Conservation (phyloP, 2,888 invertebrate species). For the Xylota sylvarum region DNA sequence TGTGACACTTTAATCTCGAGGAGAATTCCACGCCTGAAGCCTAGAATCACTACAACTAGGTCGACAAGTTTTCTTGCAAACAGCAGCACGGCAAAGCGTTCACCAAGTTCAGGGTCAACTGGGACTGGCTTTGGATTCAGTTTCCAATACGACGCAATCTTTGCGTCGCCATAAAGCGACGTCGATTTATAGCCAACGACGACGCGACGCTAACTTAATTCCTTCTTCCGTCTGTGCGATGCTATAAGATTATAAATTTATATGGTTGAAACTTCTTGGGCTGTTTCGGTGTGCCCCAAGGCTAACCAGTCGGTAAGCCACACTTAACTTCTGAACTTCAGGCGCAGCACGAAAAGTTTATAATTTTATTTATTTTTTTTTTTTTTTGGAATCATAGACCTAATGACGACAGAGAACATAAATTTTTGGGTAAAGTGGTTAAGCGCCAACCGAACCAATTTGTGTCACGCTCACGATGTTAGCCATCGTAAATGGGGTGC, state of each 20-base stretch:
- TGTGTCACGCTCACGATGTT: slow-evolving; percentile 30
- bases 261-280: slow-evolving; percentile 12
- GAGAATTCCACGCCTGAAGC: background rate
- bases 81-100: slow-evolving; percentile 1
- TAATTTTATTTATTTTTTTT: too few species aligned
- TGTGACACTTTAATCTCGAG: slow-evolving; percentile 9
- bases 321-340: slow-evolving; percentile 8
- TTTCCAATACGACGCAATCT: slow-evolving; percentile 59
- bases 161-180: slow-evolving; percentile 19
- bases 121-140: slow-evolving; percentile 41
- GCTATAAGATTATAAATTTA: slow-evolving; percentile 2
- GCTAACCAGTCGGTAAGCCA: slow-evolving; percentile 39
- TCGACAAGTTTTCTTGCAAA: slow-evolving; percentile 45
- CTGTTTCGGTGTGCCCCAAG: slow-evolving; percentile 27
- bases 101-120: slow-evolving; percentile 72
- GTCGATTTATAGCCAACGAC: slow-evolving; percentile 35
- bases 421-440: slow-evolving; percentile 12
- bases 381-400: background rate
- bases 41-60: slow-evolving; percentile 1
- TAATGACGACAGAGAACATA: slow-evolving; percentile 3
- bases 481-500: slow-evolving; percentile 8
- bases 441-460: slow-evolving; percentile 21
- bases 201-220: slow-evolving; percentile 41
- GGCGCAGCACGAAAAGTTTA: slow-evolving; percentile 11
- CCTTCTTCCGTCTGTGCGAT: slow-evolving; percentile 9